A percentile compares a stretch with the other conserved stretches of the same genome.
Evolutionary conservation across 2,113 vertebrate genomes (phyloP).

Genomic region (Albula glossodonta): DNA sequence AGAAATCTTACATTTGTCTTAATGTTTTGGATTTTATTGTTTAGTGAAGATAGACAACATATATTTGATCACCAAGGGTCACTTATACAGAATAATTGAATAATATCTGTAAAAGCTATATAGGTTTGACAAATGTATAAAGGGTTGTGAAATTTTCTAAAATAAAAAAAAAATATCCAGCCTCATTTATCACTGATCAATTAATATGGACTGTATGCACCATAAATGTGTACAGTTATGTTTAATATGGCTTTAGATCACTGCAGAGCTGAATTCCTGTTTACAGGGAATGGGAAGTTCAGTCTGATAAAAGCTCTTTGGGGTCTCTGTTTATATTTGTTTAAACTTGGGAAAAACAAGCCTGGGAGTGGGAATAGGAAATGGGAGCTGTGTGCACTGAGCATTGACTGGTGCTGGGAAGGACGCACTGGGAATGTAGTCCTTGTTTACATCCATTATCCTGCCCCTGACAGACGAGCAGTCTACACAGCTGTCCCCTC

Average conservation of each 20-base stretch:
- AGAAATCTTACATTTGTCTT: background rate
- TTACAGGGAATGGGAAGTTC: background rate
- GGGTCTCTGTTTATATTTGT: background rate
- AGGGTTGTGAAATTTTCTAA: no score
- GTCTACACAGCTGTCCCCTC: conserved; percentile 79
- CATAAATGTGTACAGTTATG: no score
- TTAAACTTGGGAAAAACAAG: background rate
- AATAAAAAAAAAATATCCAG: background rate
- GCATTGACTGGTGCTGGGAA: conserved; percentile 33
- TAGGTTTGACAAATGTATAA: background rate
- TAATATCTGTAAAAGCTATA: background rate
- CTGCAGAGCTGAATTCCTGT: background rate
- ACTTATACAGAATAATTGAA: no score
- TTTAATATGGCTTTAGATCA: background rate
- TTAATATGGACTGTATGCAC: background rate
- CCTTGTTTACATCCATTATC: conserved; percentile 54
- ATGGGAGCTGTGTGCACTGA: background rate
- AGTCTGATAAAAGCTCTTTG: background rate
- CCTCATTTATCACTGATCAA: background rate
- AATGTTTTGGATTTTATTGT: background rate
- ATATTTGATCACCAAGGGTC: no score
- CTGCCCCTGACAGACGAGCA: conserved; percentile 59
- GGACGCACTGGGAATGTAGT: conserved; percentile 62
- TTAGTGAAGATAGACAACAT: background rate
- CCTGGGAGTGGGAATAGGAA: background rate